A percentile compares a stretch with the other conserved stretches of the same genome.
Evolutionary conservation across 2,888 invertebrate species (phyloP).

Genomic region (Frankliniella fusca): DNA sequence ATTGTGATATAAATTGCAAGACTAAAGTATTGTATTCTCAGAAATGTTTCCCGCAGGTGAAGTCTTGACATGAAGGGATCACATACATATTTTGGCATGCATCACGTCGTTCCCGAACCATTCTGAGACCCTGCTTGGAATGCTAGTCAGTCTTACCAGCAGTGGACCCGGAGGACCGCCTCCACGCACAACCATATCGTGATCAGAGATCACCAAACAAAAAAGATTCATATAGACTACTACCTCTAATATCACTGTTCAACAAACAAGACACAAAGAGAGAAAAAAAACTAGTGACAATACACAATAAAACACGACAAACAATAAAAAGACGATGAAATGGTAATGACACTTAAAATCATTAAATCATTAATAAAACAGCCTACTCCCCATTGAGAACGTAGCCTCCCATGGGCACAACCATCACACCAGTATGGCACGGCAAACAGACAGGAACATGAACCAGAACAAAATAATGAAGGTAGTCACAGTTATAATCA

Average conservation of each 20-base stretch:
- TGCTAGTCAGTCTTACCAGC: constrained; percentile 22
- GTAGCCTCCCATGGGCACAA: not conserved
- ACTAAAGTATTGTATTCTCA: constrained; percentile 14
- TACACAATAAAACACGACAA: constrained; percentile 20
- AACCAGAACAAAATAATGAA: not conserved
- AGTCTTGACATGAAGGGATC: not conserved
- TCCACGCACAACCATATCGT: not conserved
- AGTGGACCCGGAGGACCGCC: not conserved
- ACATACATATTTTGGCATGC: constrained; percentile 9
- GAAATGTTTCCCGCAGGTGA: constrained; percentile 12
- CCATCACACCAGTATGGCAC: constrained; percentile 20
- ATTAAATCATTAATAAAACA: not conserved
- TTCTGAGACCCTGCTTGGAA: constrained; percentile 22
- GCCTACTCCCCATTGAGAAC: not conserved
- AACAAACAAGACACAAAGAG: constrained; percentile 22
- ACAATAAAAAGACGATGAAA: constrained; percentile 6
- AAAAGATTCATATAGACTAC: constrained; percentile 17
- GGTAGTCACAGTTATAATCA: not conserved
- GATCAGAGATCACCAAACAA: constrained; percentile 13
- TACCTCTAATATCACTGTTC: constrained; percentile 25
- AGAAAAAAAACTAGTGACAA: not conserved
- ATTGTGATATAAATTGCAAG: constrained; percentile 18
- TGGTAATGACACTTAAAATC: not conserved
- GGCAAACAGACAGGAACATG: constrained; percentile 17
- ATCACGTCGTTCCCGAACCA: not conserved